These are phyloP conservation scores for Oriolus oriolus DNA, from an alignment of 2,113 vertebrate species.

Conservation along the genomic window DNA sequence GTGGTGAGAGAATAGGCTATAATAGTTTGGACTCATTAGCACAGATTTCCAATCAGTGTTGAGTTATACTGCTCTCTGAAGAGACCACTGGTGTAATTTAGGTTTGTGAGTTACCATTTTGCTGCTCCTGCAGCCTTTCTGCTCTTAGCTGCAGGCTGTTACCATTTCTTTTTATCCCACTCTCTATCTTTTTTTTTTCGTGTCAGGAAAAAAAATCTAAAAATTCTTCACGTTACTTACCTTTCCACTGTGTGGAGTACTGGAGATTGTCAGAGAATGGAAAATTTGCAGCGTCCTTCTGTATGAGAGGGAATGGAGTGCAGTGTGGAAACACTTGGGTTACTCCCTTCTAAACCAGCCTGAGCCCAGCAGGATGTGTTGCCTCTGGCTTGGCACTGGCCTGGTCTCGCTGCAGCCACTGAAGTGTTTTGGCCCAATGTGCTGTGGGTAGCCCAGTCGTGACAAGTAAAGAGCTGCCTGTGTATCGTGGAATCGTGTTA, in stretches of 20 bases:
- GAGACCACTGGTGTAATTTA: background rate
- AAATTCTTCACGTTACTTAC: background rate
- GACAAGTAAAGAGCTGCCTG: background rate
- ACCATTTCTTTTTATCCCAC: background rate
- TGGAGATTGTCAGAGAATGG: background rate
- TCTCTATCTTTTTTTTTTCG: background rate
- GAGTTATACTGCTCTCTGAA: background rate
- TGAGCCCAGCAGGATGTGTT: background rate
- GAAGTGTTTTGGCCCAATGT: background rate
- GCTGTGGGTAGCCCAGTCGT: rapidly evolving
- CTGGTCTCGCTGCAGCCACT: background rate
- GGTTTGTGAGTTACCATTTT: background rate
- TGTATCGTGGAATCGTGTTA: rapidly evolving
- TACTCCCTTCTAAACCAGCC: background rate
- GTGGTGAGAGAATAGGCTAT: background rate
- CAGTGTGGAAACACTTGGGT: rapidly evolving
- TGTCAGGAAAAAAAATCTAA: background rate
- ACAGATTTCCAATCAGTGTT: background rate
- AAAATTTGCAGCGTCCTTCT: background rate
- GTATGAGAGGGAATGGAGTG: background rate
- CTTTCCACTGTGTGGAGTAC: background rate
- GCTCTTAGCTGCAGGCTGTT: background rate
- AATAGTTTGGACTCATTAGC: background rate
- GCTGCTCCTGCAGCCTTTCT: background rate
- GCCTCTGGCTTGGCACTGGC: rapidly evolving